A percentile compares a stretch with the other conserved stretches of the same genome.
Evolutionary conservation across 2,113 vertebrate species (phyloP).

Genomic region (Hyperopisus bebe): DNA sequence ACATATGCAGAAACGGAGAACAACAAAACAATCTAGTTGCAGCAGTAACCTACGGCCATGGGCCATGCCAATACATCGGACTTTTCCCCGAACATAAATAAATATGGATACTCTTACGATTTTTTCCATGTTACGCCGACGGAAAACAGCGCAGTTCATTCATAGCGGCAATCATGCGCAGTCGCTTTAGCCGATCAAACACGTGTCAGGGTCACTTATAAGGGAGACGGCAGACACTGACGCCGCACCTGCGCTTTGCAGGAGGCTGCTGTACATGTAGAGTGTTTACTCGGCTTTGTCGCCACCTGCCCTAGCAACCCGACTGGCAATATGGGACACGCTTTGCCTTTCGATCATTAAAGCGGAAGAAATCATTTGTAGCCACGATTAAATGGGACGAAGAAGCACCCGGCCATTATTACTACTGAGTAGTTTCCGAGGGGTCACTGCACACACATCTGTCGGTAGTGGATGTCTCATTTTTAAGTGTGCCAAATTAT

Average conservation of each 20-base stretch:
- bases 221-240: neutral
- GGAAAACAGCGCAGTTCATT: neutral
- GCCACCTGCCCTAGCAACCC: neutral
- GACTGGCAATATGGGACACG: too few species aligned
- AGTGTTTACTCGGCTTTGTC: neutral
- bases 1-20: neutral
- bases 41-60: neutral
- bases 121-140: neutral
- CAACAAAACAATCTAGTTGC: neutral
- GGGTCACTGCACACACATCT: neutral
- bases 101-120: neutral
- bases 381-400: neutral
- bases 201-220: neutral
- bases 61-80: neutral
- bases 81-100: neutral
- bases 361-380: neutral
- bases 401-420: neutral
- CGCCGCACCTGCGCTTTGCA: neutral
- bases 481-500: neutral
- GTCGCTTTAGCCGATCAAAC: neutral
- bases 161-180: neutral
- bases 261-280: neutral
- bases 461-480: neutral
- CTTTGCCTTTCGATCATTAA: neutral
- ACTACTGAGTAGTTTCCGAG: neutral